Evolutionary conservation across 2,797 vertebrate species (phyloP).

Genomic region (Etheostoma nigrum): DNA sequence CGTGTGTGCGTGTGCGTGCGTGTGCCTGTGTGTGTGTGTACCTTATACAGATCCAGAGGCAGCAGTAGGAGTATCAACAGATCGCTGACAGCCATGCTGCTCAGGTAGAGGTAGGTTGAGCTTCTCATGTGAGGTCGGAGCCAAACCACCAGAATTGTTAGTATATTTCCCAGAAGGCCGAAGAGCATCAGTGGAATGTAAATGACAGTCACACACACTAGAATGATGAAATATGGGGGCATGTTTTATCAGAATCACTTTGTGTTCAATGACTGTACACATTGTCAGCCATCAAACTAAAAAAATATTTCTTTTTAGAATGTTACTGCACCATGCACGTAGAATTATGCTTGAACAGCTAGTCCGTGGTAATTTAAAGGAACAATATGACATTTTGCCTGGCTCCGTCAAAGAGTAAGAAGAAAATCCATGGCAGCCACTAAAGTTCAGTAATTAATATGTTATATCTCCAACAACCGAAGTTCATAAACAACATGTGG

Average conservation of each 20-base stretch:
- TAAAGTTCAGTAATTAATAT: not conserved
- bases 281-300: not conserved
- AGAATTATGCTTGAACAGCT: no score
- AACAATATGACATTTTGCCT: not conserved
- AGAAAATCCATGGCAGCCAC: not conserved
- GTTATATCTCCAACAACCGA: not conserved
- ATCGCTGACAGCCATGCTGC: constrained; percentile 88
- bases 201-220: constrained; percentile 82
- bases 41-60: constrained; percentile 88
- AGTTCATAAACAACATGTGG: not conserved
- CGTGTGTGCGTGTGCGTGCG: not conserved
- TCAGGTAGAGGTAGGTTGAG: constrained; percentile 88
- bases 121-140: constrained; percentile 85
- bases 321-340: not conserved
- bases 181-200: constrained; percentile 84
- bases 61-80: constrained; percentile 86
- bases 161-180: constrained; percentile 83
- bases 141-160: constrained; percentile 87
- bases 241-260: constrained; percentile 6
- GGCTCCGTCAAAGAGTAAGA: not conserved
- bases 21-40: constrained; percentile 39
- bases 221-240: constrained; percentile 12
- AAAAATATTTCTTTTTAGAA: not conserved
- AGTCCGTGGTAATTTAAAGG: no score
- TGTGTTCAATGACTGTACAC: not conserved